These are phyloP conservation scores for Cylloceria caligata DNA, from an alignment of 2,888 invertebrate genomes.

Conservation along the genomic window DNA sequence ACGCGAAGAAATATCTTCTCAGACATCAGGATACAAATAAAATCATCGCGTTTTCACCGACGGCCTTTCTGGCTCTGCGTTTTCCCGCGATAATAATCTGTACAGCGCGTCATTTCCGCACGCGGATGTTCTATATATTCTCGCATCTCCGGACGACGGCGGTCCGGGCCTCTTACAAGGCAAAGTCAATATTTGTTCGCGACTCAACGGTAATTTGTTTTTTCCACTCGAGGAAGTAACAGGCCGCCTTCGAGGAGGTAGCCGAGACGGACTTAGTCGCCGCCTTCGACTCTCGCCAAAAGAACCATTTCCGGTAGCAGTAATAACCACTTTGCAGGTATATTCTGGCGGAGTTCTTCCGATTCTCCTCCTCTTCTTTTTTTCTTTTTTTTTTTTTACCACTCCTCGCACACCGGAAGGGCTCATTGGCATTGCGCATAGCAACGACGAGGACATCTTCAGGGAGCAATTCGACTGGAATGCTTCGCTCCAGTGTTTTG, in stretches of 20 bases:
- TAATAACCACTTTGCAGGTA: constrained; percentile 66
- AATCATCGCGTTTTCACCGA: constrained; percentile 1
- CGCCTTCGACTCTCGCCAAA: constrained; percentile 56
- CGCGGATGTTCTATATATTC: constrained; percentile 39
- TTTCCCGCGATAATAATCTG: constrained; percentile 44
- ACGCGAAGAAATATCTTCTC: neutral
- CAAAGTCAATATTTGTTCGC: constrained; percentile 76
- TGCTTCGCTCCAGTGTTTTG: constrained; percentile 31
- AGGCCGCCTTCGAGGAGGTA: constrained; percentile 57
- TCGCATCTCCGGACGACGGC: constrained; percentile 20
- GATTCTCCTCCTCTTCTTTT: constrained; percentile 18
- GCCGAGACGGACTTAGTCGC: constrained; percentile 51
- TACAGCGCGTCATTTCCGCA: constrained; percentile 58
- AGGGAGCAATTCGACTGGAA: constrained; percentile 70
- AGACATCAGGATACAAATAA: neutral
- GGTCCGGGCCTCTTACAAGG: constrained; percentile 50
- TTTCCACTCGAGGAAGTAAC: constrained; percentile 72
- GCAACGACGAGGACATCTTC: constrained; percentile 66
- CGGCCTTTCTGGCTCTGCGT: too few relatives aligned
- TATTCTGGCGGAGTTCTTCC: neutral
- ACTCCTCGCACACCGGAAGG: constrained; percentile 52
- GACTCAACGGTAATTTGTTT: constrained; percentile 76
- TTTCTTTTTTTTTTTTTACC: constrained; percentile 2
- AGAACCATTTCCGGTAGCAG: constrained; percentile 65
- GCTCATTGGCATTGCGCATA: constrained; percentile 27